phyloP scores from a whole-genome alignment of 2,797 vertebrate species.

The Tiaroga cobitis region DNA sequence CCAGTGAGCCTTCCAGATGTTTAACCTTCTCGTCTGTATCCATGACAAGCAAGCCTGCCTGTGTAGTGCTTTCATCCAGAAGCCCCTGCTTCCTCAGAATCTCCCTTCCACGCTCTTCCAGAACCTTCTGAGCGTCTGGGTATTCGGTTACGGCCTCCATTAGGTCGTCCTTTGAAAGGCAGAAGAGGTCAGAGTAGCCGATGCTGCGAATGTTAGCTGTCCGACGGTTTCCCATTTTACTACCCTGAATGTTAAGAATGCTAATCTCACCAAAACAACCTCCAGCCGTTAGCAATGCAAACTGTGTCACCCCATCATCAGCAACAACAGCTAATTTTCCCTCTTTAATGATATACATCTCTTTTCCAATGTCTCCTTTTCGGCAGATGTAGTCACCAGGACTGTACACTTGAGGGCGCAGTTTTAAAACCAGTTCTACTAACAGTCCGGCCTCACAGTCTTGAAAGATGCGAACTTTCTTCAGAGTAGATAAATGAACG shows the following conservation, averaged over 20 bases:
- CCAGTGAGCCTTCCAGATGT: slow-evolving; percentile 83
- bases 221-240: slow-evolving; percentile 95
- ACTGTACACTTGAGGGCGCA: slow-evolving; percentile 93
- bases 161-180: slow-evolving; percentile 93
- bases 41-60: slow-evolving; percentile 69
- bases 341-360: slow-evolving; percentile 99
- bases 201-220: slow-evolving; percentile 94
- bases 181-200: slow-evolving; percentile 96
- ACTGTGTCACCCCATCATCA: slow-evolving; percentile 88
- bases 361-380: slow-evolving; percentile 95
- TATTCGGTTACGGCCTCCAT: slow-evolving; percentile 95
- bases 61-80: slow-evolving; percentile 85
- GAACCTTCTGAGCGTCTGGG: slow-evolving; percentile 89
- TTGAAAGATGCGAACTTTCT: slow-evolving; percentile 96
- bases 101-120: slow-evolving; percentile 92
- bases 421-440: slow-evolving; percentile 93
- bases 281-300: slow-evolving; percentile 88
- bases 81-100: slow-evolving; percentile 92
- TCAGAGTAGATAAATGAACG: slow-evolving; percentile 92
- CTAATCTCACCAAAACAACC: slow-evolving; percentile 98
- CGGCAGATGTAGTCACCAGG: slow-evolving; percentile 95
- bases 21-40: slow-evolving; percentile 86
- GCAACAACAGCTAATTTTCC: slow-evolving; percentile 91
- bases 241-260: slow-evolving; percentile 95
- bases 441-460: slow-evolving; percentile 93